Conservation (phyloP, 2,113 vertebrate genomes). For the Centropristis striata region DNA sequence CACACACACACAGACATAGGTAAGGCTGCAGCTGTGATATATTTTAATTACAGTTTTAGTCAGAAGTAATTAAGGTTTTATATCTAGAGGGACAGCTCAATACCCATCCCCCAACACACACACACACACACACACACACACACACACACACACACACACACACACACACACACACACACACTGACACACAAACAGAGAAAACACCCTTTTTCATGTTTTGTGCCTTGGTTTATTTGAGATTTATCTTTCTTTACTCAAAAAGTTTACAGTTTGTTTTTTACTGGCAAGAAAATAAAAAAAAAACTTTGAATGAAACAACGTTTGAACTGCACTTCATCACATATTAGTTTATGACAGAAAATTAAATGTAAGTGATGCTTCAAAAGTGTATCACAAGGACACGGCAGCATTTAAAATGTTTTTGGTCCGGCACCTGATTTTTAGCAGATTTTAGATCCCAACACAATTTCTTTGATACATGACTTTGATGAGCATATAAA, state of each 20-base stretch:
- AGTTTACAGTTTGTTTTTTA: not conserved
- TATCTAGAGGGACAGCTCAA: slow-evolving; percentile 85
- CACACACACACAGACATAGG: slow-evolving; percentile 78
- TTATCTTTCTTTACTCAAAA: not conserved
- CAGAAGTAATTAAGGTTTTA: slow-evolving; percentile 94
- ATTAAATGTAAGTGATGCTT: not conserved
- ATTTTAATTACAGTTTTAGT: slow-evolving; percentile 98
- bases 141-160: slow-evolving; percentile 27
- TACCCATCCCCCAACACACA: slow-evolving; percentile 54
- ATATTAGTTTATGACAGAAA: not conserved
- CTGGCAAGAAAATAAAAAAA: not conserved
- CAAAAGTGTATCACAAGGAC: not conserved
- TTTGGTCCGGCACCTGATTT: not conserved
- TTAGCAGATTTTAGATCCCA: not conserved
- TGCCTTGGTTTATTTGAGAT: not conserved
- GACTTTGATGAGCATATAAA: not conserved
- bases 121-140: slow-evolving; percentile 22
- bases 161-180: slow-evolving; percentile 23
- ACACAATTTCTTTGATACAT: slow-evolving; percentile 3
- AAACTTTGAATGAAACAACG: not conserved
- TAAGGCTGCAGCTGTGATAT: slow-evolving; percentile 90
- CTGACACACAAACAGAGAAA: slow-evolving; percentile 11
- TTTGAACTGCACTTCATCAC: slow-evolving; percentile 6
- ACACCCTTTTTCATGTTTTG: slow-evolving; percentile 15
- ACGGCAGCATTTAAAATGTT: not conserved